A percentile compares a stretch with the other conserved stretches of the same genome.
Evolutionary conservation across 2,888 invertebrate genomes (phyloP).

Genomic region (Phymatocera aterrima): DNA sequence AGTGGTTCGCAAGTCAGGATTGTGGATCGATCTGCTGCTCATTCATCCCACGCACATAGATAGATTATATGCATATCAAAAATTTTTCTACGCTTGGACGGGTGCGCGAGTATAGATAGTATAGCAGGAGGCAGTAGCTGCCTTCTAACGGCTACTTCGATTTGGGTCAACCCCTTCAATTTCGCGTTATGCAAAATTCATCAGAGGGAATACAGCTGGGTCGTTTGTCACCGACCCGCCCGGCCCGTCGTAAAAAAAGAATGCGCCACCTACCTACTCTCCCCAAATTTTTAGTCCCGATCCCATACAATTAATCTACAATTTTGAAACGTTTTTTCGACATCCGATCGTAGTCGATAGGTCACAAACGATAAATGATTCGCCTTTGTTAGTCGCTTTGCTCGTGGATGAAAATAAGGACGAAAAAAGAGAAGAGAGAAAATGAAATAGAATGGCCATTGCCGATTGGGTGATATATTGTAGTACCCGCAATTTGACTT

Average conservation of each 20-base stretch:
- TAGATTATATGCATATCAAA: background rate
- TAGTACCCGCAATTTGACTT: background rate
- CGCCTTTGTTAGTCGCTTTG: background rate
- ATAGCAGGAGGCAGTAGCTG: background rate
- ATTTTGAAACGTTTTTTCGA: background rate
- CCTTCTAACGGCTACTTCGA: constrained; percentile 42
- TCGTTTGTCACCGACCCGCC: constrained; percentile 46
- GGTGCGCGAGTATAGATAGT: background rate
- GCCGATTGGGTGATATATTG: too few species aligned
- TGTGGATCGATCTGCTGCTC: background rate
- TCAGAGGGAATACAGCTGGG: constrained; percentile 17
- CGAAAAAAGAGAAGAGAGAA: background rate
- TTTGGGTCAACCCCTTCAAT: constrained; percentile 50
- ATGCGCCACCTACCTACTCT: background rate
- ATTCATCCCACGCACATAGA: background rate
- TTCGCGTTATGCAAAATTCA: constrained; percentile 48
- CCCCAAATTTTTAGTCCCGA: background rate
- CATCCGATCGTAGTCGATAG: background rate
- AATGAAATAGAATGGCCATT: too few species aligned
- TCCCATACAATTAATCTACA: background rate
- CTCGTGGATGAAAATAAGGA: background rate
- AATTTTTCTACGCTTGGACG: background rate
- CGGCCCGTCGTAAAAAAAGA: constrained; percentile 11
- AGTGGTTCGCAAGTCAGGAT: background rate
- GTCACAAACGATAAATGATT: background rate